Evolutionary conservation across 2,113 vertebrate genomes (phyloP).

Genomic region (Seriola aureovittata): DNA sequence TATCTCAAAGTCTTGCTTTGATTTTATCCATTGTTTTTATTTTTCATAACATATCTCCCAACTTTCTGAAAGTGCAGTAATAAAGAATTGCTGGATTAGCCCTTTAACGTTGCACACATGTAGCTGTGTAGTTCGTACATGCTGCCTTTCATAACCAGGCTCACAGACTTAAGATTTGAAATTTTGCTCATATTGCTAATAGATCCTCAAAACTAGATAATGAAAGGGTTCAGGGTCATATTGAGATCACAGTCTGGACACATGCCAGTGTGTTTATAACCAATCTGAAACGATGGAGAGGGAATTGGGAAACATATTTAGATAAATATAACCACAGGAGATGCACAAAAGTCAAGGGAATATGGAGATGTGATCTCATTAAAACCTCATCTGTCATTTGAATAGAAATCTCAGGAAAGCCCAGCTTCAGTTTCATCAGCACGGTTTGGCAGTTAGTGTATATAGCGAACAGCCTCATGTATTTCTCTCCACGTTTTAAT

Average conservation of each 20-base stretch:
- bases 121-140: neutral
- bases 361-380: neutral
- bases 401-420: constrained; percentile 11
- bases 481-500: constrained; percentile 31
- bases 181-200: constrained; percentile 4
- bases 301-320: neutral
- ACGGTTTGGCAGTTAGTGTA: neutral
- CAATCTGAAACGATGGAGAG: constrained; percentile 4
- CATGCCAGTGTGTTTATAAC: neutral
- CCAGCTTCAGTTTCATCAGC: neutral
- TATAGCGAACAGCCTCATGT: neutral
- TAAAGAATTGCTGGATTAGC: neutral
- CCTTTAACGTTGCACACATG: neutral
- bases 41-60: neutral
- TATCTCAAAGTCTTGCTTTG: neutral
- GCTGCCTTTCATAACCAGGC: neutral
- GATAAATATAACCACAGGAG: constrained; percentile 16
- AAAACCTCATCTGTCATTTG: constrained; percentile 11
- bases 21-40: neutral
- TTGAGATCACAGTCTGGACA: neutral
- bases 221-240: neutral
- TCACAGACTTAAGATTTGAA: neutral
- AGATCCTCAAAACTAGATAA: neutral
- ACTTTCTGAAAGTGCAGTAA: neutral
- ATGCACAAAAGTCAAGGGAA: constrained; percentile 1